Base-by-base conservation (phyloP, 2,888 invertebrate genomes). In the Alloplasta piceator region DNA sequence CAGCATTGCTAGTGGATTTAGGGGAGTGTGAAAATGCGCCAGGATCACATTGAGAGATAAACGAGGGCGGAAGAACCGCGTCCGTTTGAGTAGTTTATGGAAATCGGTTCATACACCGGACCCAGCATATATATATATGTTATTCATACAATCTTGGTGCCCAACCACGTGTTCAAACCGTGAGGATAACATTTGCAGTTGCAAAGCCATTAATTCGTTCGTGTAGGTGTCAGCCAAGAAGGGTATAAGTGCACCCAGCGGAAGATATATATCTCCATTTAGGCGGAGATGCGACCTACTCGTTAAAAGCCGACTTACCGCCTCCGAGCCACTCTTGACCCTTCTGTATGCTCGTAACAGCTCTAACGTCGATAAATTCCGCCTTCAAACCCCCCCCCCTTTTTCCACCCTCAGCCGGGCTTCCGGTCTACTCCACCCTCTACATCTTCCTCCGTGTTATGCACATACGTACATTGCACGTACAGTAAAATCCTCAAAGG, bases 231-330 rank as follows among this genome's bases (percentile, higher is more conserved):
- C 90, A 89, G 90, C 90, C 89, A 90, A 89, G 89, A 90, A 88
- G 88, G 88, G 88, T 26, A 91, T 90, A 91, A 91, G 90, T 90
- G 90, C 90, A 87, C 88, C 90, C 87, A 88, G 85, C 86, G 87
- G 88, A 89, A 91, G 89, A 90, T 90, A 90, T 90, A 91, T 91
- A 90, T 90, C 89, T 89, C 90, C 89, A 91, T 90, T 91, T 90
- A 88, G 86, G 86, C 86, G 83, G 86, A 88, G 89, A 89, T 89
- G 87, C 89, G 85, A 87, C 88, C 87, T 88, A 88, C 89, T 90
- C 90, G 90, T 90, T 90, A 90, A 90, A 90, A 88, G 86, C 87
- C 87, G 88, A 88, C 87, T 88, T 85, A 84, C 83, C 84, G 68
- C 56, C 38, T 46, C 52, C 38, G 56, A 39, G 58, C 48, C 67